Conservation (phyloP, 2,113 vertebrate genomes). For the Plotosus lineatus region DNA sequence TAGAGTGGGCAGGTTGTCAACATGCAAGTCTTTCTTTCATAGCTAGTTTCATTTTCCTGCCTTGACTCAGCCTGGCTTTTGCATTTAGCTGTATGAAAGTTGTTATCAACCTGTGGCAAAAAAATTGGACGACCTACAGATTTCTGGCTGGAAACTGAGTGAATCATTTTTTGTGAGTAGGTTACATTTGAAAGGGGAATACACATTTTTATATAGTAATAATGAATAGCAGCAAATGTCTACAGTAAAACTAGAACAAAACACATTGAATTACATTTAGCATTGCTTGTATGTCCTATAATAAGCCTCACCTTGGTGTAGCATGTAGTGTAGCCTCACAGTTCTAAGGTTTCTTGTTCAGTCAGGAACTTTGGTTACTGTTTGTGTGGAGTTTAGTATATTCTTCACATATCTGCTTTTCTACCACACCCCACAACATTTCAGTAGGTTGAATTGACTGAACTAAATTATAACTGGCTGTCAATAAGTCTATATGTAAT, state of each 20-base stretch:
- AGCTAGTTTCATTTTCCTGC: slow-evolving; percentile 58
- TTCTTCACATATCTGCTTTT: neutral
- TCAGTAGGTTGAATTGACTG: neutral
- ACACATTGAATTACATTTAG: neutral
- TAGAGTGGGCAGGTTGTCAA: slow-evolving; percentile 59
- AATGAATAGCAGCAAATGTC: neutral
- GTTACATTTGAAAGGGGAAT: neutral
- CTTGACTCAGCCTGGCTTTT: slow-evolving; percentile 67
- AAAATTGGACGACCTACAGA: slow-evolving; percentile 66
- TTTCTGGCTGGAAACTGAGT: slow-evolving; percentile 67
- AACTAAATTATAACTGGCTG: too few species aligned
- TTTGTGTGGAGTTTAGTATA: neutral
- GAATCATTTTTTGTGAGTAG: slow-evolving; percentile 63
- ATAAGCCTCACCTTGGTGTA: neutral
- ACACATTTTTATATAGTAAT: neutral
- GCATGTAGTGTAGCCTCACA: neutral
- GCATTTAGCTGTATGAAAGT: slow-evolving; percentile 66
- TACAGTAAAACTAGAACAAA: neutral
- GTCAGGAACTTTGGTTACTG: neutral
- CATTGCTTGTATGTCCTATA: neutral
- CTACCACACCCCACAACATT: neutral
- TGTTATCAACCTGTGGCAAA: slow-evolving; percentile 61
- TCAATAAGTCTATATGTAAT: too few species aligned
- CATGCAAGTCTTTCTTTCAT: slow-evolving; percentile 55
- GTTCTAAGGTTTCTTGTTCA: neutral